Evolutionary conservation across 2,888 invertebrate genomes (phyloP), one percentile per base, ranked within the genome.

Genomic region (Epicampocera succincta): DNA sequence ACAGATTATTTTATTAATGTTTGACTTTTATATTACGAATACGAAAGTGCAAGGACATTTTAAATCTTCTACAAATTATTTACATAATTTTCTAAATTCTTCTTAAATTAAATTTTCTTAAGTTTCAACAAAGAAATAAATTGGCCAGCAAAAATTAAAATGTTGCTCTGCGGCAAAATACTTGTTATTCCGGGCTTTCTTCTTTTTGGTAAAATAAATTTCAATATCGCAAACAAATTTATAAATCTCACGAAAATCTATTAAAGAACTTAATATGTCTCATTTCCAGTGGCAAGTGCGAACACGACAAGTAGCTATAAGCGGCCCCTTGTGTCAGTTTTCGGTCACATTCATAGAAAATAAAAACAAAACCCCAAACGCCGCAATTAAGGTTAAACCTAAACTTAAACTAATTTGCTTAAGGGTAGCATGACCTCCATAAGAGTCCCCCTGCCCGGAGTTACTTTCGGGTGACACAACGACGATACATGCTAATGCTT

Each of bases 321-420:
- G 29, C 33, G 17, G 60, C 58, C 66, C 56, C 74, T 33, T 29
- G 40, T 46, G 68, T 48, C 40, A 66, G 50, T 46, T 40, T 44
- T 54, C 17, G 71, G 54, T 33, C 15, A 52, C 46, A 66, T 6
- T 33, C 1, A 33, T 1, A 33, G 12, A 52, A 6, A 72, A 1
- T n/a, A 44, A 19, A 13, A 50, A 3, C 52, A 21, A 11, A 56
- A n/a, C 8, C 33, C 33, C 52, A 56, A 21, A n/a, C n/a, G n/a
- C n/a, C n/a, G n/a, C n/a, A n/a, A 72, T 38, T 72, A 65, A 71
- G 38, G 33, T 74, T 29, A 74, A 58, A 46, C 40, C 19, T 58
- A 65, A 74, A 68, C 56, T 63, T 74, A 74, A 73, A 81, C 50
- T 73, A 81, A 81, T 68, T 81, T 52, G 63, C 74, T 74, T 73